Evolutionary conservation across 2,113 vertebrate genomes (phyloP).

Genomic region (Pachyramphus minor): DNA sequence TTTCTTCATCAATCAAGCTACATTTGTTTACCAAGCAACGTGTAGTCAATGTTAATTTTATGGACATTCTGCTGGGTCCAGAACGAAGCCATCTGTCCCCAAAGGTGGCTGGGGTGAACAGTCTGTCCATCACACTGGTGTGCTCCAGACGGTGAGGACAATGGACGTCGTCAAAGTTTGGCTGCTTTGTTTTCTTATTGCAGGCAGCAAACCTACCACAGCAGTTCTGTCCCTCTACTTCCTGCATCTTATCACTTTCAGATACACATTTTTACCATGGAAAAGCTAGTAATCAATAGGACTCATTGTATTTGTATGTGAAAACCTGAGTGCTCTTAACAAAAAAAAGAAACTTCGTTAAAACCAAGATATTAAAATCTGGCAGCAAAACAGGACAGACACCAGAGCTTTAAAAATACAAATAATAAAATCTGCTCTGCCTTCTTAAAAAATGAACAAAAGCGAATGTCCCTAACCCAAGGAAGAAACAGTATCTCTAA

Average conservation of each 20-base stretch:
- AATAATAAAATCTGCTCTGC: not conserved
- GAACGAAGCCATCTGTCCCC: conserved; percentile 75
- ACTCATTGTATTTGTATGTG: not conserved
- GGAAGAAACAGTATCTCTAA: not conserved
- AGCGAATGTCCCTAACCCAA: not conserved
- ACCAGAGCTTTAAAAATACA: not conserved
- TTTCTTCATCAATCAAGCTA: conserved; percentile 84
- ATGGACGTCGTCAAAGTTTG: not conserved
- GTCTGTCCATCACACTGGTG: conserved; percentile 71
- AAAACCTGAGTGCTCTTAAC: not conserved
- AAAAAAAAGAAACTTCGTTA: not conserved
- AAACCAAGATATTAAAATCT: not conserved
- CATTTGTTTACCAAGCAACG: conserved; percentile 85
- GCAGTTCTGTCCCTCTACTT: not conserved
- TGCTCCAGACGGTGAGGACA: conserved; percentile 45
- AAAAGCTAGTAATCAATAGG: not conserved
- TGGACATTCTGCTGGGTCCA: conserved; percentile 74
- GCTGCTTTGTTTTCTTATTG: not conserved
- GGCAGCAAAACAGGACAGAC: not conserved
- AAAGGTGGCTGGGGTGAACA: conserved; percentile 66
- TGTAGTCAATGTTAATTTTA: conserved; percentile 87
- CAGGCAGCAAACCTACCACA: not conserved
- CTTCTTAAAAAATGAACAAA: not conserved
- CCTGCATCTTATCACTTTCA: not conserved
- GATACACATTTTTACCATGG: not conserved